Conservation (phyloP, 1,140 invertebrate species). For the Planococcus citri region DNA sequence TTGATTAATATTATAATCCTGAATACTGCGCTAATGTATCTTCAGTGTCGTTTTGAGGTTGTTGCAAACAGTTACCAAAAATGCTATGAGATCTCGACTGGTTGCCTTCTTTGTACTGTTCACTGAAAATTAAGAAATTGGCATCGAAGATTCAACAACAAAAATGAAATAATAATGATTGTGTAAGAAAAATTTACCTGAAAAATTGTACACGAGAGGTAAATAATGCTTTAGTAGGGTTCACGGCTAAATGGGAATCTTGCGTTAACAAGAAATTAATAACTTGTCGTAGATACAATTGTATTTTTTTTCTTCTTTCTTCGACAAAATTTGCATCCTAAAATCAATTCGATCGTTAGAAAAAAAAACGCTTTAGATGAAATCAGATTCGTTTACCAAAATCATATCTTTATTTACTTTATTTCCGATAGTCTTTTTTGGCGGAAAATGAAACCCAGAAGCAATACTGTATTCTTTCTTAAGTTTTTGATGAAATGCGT, state of each 20-base stretch:
- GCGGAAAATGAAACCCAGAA: constrained; percentile 77
- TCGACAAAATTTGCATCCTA: constrained; percentile 32
- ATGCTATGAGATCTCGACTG: constrained; percentile 1
- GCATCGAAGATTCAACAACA: background rate
- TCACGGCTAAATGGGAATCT: constrained; percentile 25
- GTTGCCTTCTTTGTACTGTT: background rate
- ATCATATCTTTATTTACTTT: too few species aligned
- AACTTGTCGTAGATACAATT: constrained; percentile 29
- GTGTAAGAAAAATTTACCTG: too few species aligned
- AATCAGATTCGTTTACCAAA: too few species aligned
- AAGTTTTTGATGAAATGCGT: constrained; percentile 62
- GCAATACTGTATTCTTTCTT: constrained; percentile 69
- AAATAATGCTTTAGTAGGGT: constrained; percentile 28
- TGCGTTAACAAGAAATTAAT: constrained; percentile 28
- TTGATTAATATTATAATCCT: constrained; percentile 16
- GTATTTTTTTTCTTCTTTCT: constrained; percentile 29
- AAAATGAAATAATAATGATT: background rate
- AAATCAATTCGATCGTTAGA: background rate
- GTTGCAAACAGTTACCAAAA: background rate
- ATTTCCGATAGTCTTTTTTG: constrained; percentile 81
- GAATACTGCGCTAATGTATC: background rate
- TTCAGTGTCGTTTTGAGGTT: background rate
- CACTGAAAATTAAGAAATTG: background rate
- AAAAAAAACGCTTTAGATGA: too few species aligned
- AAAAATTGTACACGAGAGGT: constrained; percentile 29